Percentiles rank a stretch among this genome's conserved stretches.
These are phyloP conservation scores for Triplophysa tibetana DNA, from an alignment of 2,113 vertebrate genomes.

Conservation along the genomic window DNA sequence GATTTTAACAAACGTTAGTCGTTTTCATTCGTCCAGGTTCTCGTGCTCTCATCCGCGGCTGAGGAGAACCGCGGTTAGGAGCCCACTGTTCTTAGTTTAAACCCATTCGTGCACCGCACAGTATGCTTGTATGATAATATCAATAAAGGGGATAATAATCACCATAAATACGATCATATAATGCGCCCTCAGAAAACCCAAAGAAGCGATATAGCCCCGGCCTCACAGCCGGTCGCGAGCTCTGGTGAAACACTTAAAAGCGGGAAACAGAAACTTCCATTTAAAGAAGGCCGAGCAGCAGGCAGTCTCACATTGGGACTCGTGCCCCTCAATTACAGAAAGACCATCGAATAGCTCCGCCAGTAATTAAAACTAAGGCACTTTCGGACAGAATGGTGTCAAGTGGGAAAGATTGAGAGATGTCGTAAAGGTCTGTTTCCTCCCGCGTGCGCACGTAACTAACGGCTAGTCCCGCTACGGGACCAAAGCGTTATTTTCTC, in stretches of 20 bases:
- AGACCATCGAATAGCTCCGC: slow-evolving; percentile 58
- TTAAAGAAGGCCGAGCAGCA: slow-evolving; percentile 45
- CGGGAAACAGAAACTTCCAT: slow-evolving; percentile 50
- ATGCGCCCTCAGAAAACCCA: slow-evolving; percentile 40
- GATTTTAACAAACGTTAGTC: not conserved
- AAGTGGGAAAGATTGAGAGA: slow-evolving; percentile 43
- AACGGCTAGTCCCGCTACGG: slow-evolving; percentile 51
- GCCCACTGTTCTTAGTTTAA: not conserved
- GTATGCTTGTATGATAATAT: slow-evolving; percentile 20
- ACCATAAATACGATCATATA: slow-evolving; percentile 31
- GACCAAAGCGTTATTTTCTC: slow-evolving; percentile 59
- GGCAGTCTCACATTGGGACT: slow-evolving; percentile 52
- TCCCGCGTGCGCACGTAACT: slow-evolving; percentile 46
- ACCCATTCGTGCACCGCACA: slow-evolving; percentile 29
- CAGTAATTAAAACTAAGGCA: slow-evolving; percentile 62
- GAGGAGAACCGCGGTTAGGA: slow-evolving; percentile 12
- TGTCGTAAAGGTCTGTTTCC: slow-evolving; percentile 58
- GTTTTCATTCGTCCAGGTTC: slow-evolving; percentile 28
- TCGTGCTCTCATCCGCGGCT: not conserved
- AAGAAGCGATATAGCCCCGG: slow-evolving; percentile 24
- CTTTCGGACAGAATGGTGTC: slow-evolving; percentile 52
- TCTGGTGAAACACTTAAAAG: slow-evolving; percentile 48
- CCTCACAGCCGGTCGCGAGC: slow-evolving; percentile 10
- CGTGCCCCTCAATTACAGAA: slow-evolving; percentile 59
- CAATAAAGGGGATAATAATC: slow-evolving; percentile 48